Evolutionary conservation across 92 coral and sea anemone species (phyloP).

Genomic region (Actinernus sp.): DNA sequence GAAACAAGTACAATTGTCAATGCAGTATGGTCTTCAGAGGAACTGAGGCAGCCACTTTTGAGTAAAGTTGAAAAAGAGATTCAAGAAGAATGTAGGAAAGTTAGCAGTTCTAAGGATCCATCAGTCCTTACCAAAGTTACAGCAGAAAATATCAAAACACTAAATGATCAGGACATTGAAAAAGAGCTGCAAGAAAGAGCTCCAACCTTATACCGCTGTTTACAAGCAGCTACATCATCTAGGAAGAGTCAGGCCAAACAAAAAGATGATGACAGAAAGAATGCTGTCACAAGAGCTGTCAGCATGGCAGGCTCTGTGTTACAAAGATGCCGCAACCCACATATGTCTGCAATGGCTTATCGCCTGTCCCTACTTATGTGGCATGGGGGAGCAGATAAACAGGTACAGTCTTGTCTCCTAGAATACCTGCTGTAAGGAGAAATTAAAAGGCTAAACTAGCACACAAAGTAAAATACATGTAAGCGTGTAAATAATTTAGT

Average conservation of each 20-base stretch:
- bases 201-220: not conserved
- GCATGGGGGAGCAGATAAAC: not conserved
- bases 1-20: not conserved
- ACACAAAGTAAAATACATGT: too few relatives aligned
- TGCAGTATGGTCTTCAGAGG: not conserved
- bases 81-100: not conserved
- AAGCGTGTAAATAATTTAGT: too few relatives aligned
- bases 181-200: conserved; percentile 3
- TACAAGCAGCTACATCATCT: not conserved
- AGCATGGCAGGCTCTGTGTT: not conserved
- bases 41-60: not conserved
- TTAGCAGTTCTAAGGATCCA: not conserved
- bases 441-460: not conserved
- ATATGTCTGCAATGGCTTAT: not conserved
- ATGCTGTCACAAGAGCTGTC: not conserved
- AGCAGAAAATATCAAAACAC: not conserved
- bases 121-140: not conserved
- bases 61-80: not conserved
- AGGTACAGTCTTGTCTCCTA: not conserved
- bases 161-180: not conserved
- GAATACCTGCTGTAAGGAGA: not conserved
- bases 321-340: not conserved
- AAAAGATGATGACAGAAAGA: not conserved
- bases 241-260: not conserved
- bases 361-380: not conserved